Percentiles rank a stretch among this genome's conserved stretches.
These are phyloP conservation scores for Dusona sp. DNA, from an alignment of 2,888 invertebrate species.

Conservation along the genomic window DNA sequence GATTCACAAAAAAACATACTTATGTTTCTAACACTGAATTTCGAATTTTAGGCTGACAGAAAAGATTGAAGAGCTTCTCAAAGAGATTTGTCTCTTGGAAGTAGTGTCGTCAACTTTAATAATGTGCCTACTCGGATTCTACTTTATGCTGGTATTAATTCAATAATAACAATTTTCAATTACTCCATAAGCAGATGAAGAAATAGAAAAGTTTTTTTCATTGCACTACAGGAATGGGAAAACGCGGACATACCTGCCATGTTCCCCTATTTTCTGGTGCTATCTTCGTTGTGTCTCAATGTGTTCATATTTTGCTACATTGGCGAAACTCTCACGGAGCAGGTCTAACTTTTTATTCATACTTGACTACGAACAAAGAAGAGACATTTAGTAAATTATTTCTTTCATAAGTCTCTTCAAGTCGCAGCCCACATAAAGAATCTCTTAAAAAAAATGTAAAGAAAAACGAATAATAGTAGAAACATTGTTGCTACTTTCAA, in stretches of 20 bases:
- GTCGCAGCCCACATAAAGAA: no score
- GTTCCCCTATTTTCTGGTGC: conserved; percentile 71
- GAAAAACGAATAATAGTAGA: no score
- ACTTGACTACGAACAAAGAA: not conserved
- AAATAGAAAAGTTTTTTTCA: not conserved
- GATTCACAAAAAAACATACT: not conserved
- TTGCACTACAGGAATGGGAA: conserved; percentile 75
- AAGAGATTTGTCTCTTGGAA: conserved; percentile 79
- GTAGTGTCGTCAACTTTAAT: conserved; percentile 79
- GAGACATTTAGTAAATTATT: not conserved
- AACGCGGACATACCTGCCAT: conserved; percentile 70
- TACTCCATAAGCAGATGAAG: conserved; percentile 44
- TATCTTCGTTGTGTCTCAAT: conserved; percentile 76
- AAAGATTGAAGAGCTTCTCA: conserved; percentile 75
- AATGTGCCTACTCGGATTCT: conserved; percentile 80
- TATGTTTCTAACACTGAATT: not conserved
- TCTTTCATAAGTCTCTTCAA: not conserved
- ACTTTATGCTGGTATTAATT: conserved; percentile 76
- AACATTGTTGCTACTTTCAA: not conserved
- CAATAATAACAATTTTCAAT: conserved; percentile 20
- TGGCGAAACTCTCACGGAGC: conserved; percentile 77
- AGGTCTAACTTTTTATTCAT: conserved; percentile 70
- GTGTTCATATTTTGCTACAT: conserved; percentile 79
- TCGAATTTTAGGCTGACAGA: conserved; percentile 21
- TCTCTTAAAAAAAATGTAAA: no score